Evolutionary conservation across 1,140 invertebrate species (phyloP).

Genomic region (Drosophila parabipectinata): DNA sequence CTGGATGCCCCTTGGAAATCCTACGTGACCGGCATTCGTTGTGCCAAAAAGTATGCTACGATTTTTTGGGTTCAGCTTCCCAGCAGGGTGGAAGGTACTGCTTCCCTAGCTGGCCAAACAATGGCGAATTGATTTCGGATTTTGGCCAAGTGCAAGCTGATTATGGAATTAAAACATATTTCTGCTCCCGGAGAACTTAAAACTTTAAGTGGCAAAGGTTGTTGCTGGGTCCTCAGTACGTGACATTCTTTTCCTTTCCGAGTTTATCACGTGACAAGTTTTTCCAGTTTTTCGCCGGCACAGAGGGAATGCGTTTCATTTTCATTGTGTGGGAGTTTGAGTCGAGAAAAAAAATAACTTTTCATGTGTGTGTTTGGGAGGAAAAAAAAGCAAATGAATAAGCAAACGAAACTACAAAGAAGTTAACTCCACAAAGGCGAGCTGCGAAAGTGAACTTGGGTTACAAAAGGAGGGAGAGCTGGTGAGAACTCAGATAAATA

Average conservation of each 20-base stretch:
- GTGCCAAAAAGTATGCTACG: conserved; percentile 56
- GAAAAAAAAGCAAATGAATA: conserved; percentile 56
- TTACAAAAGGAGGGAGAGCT: conserved; percentile 65
- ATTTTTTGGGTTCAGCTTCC: conserved; percentile 3
- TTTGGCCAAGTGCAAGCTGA: conserved; percentile 67
- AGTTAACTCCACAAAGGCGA: conserved; percentile 72
- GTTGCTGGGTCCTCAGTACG: conserved; percentile 57
- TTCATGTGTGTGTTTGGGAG: conserved; percentile 36
- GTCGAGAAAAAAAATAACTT: conserved; percentile 41
- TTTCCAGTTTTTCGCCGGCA: conserved; percentile 34
- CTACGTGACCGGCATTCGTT: conserved; percentile 74
- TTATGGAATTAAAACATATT: conserved; percentile 81
- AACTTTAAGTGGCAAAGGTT: conserved; percentile 81
- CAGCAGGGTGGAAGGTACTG: not conserved
- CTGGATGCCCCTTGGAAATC: not conserved
- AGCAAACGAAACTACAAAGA: conserved; percentile 74
- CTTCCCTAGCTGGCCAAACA: conserved; percentile 33
- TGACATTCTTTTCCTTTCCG: conserved; percentile 65
- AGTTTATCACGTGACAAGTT: conserved; percentile 76
- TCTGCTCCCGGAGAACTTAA: conserved; percentile 61
- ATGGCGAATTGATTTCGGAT: conserved; percentile 73
- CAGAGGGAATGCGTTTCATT: conserved; percentile 44
- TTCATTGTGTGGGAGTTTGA: conserved; percentile 37
- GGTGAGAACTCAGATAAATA: conserved; percentile 70
- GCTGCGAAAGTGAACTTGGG: conserved; percentile 69